Base-by-base conservation (phyloP, 2,888 invertebrate species). In the Leptogaster cylindrica region DNA sequence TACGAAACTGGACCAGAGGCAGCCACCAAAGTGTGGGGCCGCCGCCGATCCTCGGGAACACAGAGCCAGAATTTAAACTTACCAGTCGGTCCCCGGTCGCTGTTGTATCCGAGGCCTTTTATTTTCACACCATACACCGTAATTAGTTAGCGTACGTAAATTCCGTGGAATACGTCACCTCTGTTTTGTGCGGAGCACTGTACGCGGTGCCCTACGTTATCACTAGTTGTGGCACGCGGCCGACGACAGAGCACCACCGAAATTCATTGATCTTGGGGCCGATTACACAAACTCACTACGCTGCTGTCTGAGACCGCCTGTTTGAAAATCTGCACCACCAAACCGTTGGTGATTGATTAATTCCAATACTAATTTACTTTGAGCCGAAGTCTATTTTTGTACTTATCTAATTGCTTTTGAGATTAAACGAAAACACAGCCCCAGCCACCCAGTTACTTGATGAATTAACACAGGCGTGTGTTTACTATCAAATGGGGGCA, bases 61-160 rank as follows among this genome's bases (percentile, higher is more conserved):
- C n/a, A n/a, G n/a, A n/a, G n/a, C n/a, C n/a, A n/a, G n/a, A n/a
- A 4, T 39, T 39, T 20, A 36, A 58, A 67, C 66, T 68, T 68
- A 70, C 70, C 70, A 71, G 68, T 67, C 66, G 68, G 64, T 39
- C 36, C 64, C 69, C 70, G 67, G 65, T 68, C 63, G 68, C 31
- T 70, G 39, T 66, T 70, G 67, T 73, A 73, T 74, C 74, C 74
- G 74, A 74, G 74, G 74, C 74, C 70, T 67, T 71, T 72, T 71
- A 72, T 69, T 73, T 74, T 74, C 73, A 74, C 74, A 73, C 73
- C 74, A 74, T 74, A 69, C 70, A 71, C 71, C 66, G 68, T 69
- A 44, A 68, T 55, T 66, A 69, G 66, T 67, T 68, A 27, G 50
- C 66, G 64, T 66, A 55, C 58, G 48, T 28, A 25, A 51, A 58